Conservation (phyloP, 2,888 invertebrate genomes). For the Microctonus brassicae region DNA sequence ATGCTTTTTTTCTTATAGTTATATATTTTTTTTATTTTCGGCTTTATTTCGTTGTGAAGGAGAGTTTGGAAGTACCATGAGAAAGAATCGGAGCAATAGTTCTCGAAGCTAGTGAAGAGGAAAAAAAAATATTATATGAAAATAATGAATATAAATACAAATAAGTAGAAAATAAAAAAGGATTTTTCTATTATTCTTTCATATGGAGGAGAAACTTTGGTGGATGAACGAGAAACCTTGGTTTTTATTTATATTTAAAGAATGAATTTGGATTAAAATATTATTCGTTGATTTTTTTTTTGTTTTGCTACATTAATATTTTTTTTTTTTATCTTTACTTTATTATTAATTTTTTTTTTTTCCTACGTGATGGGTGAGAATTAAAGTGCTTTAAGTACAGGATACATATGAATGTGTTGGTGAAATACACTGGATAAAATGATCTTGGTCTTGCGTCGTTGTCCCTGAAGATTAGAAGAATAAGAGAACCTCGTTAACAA, state of each 20-base stretch:
- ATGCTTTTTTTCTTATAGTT: not conserved
- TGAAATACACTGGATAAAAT: constrained; percentile 13
- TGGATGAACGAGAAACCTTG: not conserved
- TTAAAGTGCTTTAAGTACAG: not conserved
- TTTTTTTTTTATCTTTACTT: not conserved
- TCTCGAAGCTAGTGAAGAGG: not conserved
- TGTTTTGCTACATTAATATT: not conserved
- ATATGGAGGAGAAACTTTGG: not conserved
- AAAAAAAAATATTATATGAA: not conserved
- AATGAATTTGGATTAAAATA: not conserved
- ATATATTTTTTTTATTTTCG: too few relatives aligned
- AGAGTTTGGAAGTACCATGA: constrained; percentile 18
- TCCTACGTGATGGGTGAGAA: not conserved
- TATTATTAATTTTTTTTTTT: not conserved
- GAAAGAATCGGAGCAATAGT: constrained; percentile 28
- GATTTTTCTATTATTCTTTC: not conserved
- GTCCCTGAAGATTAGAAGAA: constrained; percentile 1
- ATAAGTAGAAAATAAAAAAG: constrained; percentile 1
- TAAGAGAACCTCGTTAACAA: constrained; percentile 51
- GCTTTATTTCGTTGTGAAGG: not conserved
- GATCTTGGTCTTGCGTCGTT: not conserved
- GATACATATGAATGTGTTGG: not conserved
- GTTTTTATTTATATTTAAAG: not conserved
- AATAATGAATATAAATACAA: not conserved
- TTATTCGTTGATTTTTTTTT: too few relatives aligned